Percentiles rank a stretch among this genome's conserved stretches.
These are phyloP conservation scores for Salminus brasiliensis DNA, from an alignment of 2,113 vertebrate species.

Conservation along the genomic window DNA sequence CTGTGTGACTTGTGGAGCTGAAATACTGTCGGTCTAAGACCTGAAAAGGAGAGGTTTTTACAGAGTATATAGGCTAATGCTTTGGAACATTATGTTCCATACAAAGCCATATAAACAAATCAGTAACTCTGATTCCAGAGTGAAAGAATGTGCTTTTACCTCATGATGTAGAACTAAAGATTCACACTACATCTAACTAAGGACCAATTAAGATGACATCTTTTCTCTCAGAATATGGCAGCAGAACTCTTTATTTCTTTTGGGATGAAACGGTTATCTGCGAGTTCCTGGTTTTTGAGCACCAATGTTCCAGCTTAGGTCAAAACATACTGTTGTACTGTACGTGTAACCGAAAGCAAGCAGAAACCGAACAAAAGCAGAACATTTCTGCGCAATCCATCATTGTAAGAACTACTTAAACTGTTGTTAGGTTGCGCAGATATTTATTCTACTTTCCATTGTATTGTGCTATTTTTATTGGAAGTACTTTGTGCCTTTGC, in stretches of 20 bases:
- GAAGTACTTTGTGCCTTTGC: slow-evolving; percentile 59
- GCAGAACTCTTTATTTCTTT: slow-evolving; percentile 8
- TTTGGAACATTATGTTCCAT: slow-evolving; percentile 61
- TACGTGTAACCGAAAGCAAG: slow-evolving; percentile 12
- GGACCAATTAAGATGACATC: slow-evolving; percentile 71
- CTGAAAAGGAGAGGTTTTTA: slow-evolving; percentile 56
- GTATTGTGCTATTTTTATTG: slow-evolving; percentile 50
- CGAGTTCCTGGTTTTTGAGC: slow-evolving; percentile 10
- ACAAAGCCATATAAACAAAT: slow-evolving; percentile 71
- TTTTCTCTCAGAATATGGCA: slow-evolving; percentile 45
- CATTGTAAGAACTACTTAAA: slow-evolving; percentile 11
- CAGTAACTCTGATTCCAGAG: slow-evolving; percentile 67
- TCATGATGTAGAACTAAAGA: slow-evolving; percentile 69
- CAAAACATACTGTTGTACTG: slow-evolving; percentile 22
- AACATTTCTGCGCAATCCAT: slow-evolving; percentile 40
- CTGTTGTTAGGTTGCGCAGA: slow-evolving; percentile 18
- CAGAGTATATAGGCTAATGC: slow-evolving; percentile 64
- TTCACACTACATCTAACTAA: slow-evolving; percentile 68
- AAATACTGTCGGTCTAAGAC: slow-evolving; percentile 58
- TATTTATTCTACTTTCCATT: slow-evolving; percentile 31
- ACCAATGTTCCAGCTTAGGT: slow-evolving; percentile 6
- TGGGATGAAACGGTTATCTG: not conserved
- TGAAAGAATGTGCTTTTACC: slow-evolving; percentile 73
- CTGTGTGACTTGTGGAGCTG: slow-evolving; percentile 22
- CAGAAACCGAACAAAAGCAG: slow-evolving; percentile 6